A percentile compares a stretch with the other conserved stretches of the same genome.
Evolutionary conservation across 2,888 invertebrate genomes (phyloP).

Genomic region (Andrena marginata): DNA sequence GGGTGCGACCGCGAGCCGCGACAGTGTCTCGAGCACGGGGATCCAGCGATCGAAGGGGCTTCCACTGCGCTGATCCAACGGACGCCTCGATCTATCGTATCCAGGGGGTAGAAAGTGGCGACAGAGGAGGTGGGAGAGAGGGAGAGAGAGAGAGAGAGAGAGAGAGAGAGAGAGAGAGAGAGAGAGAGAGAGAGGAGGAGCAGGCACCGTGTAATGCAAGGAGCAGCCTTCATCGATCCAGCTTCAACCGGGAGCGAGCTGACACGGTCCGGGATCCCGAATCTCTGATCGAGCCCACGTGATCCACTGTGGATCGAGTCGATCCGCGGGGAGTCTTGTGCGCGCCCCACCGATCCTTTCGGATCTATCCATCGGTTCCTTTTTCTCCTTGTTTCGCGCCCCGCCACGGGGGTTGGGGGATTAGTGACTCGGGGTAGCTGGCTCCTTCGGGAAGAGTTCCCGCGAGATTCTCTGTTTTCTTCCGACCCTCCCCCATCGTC

Average conservation of each 20-base stretch:
- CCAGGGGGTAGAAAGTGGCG: not conserved
- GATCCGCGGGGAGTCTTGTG: not conserved
- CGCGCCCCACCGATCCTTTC: not conserved
- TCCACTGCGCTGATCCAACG: not conserved
- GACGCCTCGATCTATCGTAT: not conserved
- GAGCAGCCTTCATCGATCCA: constrained; percentile 67
- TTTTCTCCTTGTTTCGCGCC: no score
- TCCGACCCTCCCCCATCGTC: not conserved
- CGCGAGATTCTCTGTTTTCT: not conserved
- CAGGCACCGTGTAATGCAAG: constrained; percentile 45
- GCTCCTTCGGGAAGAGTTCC: not conserved
- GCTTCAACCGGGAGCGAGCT: constrained; percentile 52
- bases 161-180: constrained; percentile 15
- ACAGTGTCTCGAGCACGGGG: constrained; percentile 22
- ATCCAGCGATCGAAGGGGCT: not conserved
- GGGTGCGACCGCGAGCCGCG: constrained; percentile 41
- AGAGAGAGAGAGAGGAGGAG: constrained; percentile 2
- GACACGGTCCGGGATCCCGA: constrained; percentile 44
- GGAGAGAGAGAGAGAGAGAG: constrained; percentile 5
- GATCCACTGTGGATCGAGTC: constrained; percentile 19
- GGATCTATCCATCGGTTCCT: not conserved
- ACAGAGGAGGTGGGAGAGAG: not conserved
- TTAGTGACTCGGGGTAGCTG: not conserved
- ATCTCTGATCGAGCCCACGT: constrained; percentile 38
- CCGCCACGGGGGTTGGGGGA: not conserved